Conservation (phyloP, 2,113 vertebrate genomes). For the Ceratotherium simum region DNA sequence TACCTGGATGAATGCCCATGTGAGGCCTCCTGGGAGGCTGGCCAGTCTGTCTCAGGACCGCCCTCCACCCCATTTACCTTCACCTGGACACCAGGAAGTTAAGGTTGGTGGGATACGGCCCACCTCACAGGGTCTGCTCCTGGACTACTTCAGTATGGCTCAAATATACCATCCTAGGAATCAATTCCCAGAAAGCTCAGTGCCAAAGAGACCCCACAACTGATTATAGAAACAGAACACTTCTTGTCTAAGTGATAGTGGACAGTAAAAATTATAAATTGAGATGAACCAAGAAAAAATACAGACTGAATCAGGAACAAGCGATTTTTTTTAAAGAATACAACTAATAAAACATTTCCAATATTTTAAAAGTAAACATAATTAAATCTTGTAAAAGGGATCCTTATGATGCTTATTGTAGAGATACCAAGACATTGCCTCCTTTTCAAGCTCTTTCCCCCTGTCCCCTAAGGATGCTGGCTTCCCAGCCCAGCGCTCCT, state of each 20-base stretch:
- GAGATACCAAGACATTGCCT: too few species aligned
- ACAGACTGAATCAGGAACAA: neutral
- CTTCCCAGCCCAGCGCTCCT: too few species aligned
- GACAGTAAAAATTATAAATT: neutral
- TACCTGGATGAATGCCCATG: too few species aligned
- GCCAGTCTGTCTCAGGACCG: neutral
- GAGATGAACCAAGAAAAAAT: neutral
- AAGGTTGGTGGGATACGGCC: too few species aligned
- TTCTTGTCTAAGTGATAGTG: fast-evolving
- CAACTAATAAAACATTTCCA: neutral
- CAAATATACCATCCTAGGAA: neutral
- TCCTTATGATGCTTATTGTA: neutral
- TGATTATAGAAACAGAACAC: too few species aligned
- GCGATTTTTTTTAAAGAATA: neutral
- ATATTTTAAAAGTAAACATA: neutral
- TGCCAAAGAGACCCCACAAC: neutral
- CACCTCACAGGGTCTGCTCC: neutral
- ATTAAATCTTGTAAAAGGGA: neutral
- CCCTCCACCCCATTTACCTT: neutral
- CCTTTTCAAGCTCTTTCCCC: neutral
- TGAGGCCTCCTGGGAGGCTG: too few species aligned
- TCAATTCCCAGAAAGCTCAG: too few species aligned
- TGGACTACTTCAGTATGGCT: neutral
- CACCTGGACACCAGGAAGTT: neutral
- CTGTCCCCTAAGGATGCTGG: too few species aligned